These are phyloP conservation scores for Artemisiospiza belli DNA, from an alignment of 2,113 vertebrate species.

Conservation along the genomic window DNA sequence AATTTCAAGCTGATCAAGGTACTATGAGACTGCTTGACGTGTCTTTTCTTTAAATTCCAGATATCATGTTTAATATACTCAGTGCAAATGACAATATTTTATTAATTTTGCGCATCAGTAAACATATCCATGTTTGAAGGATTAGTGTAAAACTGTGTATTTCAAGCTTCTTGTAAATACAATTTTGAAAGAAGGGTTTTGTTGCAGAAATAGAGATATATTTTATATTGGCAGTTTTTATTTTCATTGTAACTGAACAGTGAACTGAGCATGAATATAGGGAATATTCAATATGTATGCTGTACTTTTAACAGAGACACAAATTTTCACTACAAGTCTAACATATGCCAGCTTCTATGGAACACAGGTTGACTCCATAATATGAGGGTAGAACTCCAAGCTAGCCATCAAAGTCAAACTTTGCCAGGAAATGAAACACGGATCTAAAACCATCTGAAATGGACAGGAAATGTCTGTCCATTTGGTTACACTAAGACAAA, in stretches of 20 bases:
- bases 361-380: background rate
- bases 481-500: background rate
- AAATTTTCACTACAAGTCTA: background rate
- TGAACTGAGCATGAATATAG: background rate
- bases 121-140: background rate
- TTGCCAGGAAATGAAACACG: background rate
- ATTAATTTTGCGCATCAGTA: background rate
- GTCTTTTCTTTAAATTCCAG: background rate
- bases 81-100: background rate
- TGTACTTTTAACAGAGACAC: background rate
- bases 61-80: background rate
- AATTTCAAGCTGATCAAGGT: background rate
- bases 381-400: background rate
- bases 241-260: background rate
- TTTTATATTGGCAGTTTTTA: background rate
- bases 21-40: background rate
- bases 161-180: background rate
- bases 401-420: background rate
- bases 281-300: background rate
- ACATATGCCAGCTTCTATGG: background rate
- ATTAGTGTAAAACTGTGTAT: background rate
- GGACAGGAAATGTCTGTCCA: background rate
- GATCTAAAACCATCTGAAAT: background rate
- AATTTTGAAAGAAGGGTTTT: background rate
- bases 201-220: background rate